Evolutionary conservation across 2,888 invertebrate species (phyloP).

Genomic region (Callosobruchus maculatus): DNA sequence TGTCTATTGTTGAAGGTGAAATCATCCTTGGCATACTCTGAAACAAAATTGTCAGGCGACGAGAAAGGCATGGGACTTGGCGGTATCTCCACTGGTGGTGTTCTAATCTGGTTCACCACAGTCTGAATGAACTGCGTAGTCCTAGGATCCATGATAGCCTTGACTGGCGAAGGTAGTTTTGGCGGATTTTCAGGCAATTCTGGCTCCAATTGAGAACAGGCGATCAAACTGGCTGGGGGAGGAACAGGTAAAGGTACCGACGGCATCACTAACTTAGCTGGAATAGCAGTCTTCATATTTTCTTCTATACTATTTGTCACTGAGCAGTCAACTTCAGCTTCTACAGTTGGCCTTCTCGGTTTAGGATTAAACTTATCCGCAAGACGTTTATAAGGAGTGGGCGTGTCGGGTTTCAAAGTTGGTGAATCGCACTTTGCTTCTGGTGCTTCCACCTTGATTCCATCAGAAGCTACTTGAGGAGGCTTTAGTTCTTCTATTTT

Average conservation of each 20-base stretch:
- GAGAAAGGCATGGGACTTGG: slow-evolving; percentile 5
- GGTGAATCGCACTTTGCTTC: background rate
- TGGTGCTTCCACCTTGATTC: background rate
- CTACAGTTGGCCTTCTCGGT: slow-evolving; percentile 36
- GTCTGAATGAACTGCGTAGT: slow-evolving; percentile 21
- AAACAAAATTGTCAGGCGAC: slow-evolving; percentile 15
- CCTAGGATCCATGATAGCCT: slow-evolving; percentile 19
- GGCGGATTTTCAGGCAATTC: slow-evolving; percentile 7
- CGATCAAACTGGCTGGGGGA: slow-evolving; percentile 17
- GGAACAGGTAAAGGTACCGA: slow-evolving; percentile 16
- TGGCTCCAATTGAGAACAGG: slow-evolving; percentile 15
- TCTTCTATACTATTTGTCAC: slow-evolving; percentile 34
- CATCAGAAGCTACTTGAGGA: slow-evolving; percentile 1
- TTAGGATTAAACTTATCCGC: slow-evolving; percentile 52
- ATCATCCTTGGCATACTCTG: slow-evolving; percentile 16
- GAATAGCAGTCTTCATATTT: slow-evolving; percentile 26
- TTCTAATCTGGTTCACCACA: slow-evolving; percentile 19
- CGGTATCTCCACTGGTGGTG: slow-evolving; percentile 6
- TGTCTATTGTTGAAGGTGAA: slow-evolving; percentile 1
- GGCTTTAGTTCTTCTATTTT: slow-evolving; percentile 4
- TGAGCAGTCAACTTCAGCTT: slow-evolving; percentile 37
- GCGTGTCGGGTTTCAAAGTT: background rate
- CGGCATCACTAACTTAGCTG: slow-evolving; percentile 18
- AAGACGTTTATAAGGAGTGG: slow-evolving; percentile 33
- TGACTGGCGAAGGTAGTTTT: background rate